A percentile compares a stretch with the other conserved stretches of the same genome.
Conservation (phyloP, 2,113 vertebrate genomes). For the Desmodus rotundus region DNA sequence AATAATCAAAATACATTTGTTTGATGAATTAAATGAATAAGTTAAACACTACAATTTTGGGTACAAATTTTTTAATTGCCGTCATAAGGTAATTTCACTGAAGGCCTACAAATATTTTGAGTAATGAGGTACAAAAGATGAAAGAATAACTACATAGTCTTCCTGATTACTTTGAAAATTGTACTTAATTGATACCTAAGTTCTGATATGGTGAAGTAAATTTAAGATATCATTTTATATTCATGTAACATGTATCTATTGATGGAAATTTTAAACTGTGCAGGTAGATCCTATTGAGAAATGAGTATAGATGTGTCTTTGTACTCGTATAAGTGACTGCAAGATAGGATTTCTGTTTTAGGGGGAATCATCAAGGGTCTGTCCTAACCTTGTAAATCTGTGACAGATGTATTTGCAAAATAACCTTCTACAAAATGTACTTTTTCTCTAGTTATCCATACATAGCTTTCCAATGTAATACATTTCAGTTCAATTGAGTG, state of each 20-base stretch:
- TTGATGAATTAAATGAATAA: slow-evolving; percentile 27
- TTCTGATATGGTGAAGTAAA: background rate
- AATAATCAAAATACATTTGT: slow-evolving; percentile 1
- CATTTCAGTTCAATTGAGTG: background rate
- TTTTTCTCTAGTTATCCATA: slow-evolving; percentile 29
- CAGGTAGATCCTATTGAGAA: background rate
- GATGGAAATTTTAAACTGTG: background rate
- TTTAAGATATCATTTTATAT: background rate
- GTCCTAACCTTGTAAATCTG: background rate
- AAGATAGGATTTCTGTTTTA: background rate
- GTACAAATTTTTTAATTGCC: background rate
- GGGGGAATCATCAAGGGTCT: background rate
- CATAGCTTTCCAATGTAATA: background rate
- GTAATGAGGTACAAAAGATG: background rate
- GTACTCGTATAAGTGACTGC: background rate
- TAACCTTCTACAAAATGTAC: background rate
- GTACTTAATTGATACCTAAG: background rate
- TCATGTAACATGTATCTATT: background rate
- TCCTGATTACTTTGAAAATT: slow-evolving; percentile 20
- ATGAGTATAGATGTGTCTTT: background rate
- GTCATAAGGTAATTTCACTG: background rate
- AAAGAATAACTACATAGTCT: background rate
- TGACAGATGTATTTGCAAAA: background rate
- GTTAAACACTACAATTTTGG: background rate
- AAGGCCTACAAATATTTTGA: background rate